These are phyloP conservation scores for Emydoidea blandingii DNA, from an alignment of 2,797 vertebrate species.

Conservation along the genomic window DNA sequence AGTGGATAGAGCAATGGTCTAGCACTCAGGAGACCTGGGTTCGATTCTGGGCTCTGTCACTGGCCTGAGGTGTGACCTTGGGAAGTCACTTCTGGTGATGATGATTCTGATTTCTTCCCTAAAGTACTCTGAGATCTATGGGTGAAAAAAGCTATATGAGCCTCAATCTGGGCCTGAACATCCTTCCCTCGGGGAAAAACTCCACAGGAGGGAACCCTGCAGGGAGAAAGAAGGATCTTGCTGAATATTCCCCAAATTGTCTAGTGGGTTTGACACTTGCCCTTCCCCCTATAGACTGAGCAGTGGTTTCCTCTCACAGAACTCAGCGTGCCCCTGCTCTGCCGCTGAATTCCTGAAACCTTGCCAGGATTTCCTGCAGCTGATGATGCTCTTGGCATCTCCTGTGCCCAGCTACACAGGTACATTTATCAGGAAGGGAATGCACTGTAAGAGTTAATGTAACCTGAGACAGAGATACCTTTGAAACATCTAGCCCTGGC, in stretches of 20 bases:
- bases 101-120: neutral
- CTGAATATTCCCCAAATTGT: neutral
- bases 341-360: neutral
- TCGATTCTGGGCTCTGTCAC: neutral
- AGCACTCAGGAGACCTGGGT: neutral
- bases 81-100: neutral
- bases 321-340: neutral
- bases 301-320: neutral
- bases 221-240: neutral
- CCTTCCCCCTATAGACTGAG: neutral
- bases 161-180: neutral
- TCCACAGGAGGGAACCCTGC: neutral
- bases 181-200: neutral
- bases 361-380: neutral
- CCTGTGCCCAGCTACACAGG: neutral
- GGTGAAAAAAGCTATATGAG: neutral
- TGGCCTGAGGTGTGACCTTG: neutral
- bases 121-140: neutral
- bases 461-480: neutral
- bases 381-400: neutral
- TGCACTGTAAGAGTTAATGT: neutral
- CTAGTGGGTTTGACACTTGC: neutral
- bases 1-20: neutral
- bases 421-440: neutral
- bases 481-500: neutral